phyloP scores from a whole-genome alignment of 1,140 invertebrate species.

The Drosophila obscura region DNA sequence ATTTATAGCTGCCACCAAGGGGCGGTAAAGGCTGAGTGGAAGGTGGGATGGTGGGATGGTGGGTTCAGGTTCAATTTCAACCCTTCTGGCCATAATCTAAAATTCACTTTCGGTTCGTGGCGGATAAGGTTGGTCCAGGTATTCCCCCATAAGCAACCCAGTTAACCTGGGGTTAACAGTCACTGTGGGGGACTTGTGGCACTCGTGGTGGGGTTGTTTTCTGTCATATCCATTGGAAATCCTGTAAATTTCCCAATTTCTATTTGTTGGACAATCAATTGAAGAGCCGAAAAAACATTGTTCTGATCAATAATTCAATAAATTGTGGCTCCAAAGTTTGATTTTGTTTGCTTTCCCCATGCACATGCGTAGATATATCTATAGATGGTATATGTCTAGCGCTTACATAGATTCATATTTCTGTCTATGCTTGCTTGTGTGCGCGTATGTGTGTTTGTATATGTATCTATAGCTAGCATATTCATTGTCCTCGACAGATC shows the following conservation, averaged over 20 bases:
- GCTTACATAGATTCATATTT: no score
- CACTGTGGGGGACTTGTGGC: no score
- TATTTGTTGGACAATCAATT: not conserved
- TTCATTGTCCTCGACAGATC: slow-evolving; percentile 48
- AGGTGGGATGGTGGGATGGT: no score
- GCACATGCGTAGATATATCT: not conserved
- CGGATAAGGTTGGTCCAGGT: not conserved
- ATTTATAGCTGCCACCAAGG: not conserved
- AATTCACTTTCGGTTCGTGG: not conserved
- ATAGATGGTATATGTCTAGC: not conserved
- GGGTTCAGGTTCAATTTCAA: not conserved
- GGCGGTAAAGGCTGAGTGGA: no score
- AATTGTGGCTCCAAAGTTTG: slow-evolving; percentile 33
- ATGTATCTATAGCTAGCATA: slow-evolving; percentile 24
- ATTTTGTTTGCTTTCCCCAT: slow-evolving; percentile 15
- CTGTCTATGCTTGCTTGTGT: not conserved
- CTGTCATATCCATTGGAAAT: not conserved
- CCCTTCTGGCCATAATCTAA: not conserved
- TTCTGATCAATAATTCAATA: slow-evolving; percentile 33
- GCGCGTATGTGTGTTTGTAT: slow-evolving; percentile 5
- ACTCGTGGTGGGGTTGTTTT: no score
- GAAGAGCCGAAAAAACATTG: not conserved
- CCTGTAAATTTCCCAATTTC: slow-evolving; percentile 7
- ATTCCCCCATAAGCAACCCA: slow-evolving; percentile 1
- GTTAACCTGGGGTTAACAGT: no score